phyloP scores from a whole-genome alignment of 2,888 invertebrate species.

The Cataglyphis albicans region DNA sequence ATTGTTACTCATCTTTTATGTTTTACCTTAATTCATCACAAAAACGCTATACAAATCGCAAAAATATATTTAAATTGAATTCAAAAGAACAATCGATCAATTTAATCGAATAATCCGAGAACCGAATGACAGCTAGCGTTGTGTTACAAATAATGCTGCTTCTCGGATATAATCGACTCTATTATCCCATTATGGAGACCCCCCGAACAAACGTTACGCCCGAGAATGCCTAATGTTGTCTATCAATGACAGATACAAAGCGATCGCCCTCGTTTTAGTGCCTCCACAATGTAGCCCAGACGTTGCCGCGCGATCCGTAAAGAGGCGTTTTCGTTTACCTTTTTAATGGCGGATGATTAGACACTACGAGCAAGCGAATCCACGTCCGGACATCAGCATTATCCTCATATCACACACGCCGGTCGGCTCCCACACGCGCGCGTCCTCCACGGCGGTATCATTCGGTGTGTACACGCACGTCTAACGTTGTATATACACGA shows the following conservation, averaged over 20 bases:
- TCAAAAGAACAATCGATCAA: conserved; percentile 22
- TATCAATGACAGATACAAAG: conserved; percentile 41
- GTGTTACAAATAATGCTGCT: conserved; percentile 34
- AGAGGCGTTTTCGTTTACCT: conserved; percentile 58
- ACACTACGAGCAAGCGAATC: conserved; percentile 16
- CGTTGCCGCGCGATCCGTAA: conserved; percentile 60
- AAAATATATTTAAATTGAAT: conserved; percentile 4
- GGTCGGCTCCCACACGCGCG: conserved; percentile 53
- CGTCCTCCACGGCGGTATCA: conserved; percentile 50
- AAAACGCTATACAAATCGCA: not conserved
- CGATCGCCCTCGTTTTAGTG: conserved; percentile 42
- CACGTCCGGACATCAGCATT: conserved; percentile 63
- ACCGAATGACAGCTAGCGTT: not conserved
- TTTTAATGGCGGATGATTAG: conserved; percentile 53
- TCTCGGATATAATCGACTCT: conserved; percentile 26
- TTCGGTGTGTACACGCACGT: conserved; percentile 60
- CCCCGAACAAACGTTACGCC: conserved; percentile 27
- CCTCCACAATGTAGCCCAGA: conserved; percentile 20
- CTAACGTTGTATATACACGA: conserved; percentile 42
- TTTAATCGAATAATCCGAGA: conserved; percentile 21
- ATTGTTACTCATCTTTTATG: not conserved
- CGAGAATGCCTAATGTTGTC: conserved; percentile 36
- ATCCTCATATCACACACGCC: conserved; percentile 63
- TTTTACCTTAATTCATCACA: conserved; percentile 20
- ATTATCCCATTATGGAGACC: conserved; percentile 27